phyloP scores from a whole-genome alignment of 2,113 vertebrate genomes.

The Ia io region DNA sequence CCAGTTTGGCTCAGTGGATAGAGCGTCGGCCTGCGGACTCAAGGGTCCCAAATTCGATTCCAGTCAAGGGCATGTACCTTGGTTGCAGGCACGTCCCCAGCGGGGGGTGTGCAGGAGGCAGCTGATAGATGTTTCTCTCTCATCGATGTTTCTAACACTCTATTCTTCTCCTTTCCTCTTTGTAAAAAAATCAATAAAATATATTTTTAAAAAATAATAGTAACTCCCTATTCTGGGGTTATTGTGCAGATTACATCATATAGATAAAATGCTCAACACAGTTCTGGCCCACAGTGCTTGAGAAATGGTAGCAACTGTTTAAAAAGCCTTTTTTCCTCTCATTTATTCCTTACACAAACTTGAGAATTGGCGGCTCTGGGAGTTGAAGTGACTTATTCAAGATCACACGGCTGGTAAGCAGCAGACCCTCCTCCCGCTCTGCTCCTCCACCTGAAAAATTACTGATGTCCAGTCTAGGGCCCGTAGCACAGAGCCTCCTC shows the following conservation, averaged over 20 bases:
- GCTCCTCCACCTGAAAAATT: not conserved
- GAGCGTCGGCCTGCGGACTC: too few species aligned
- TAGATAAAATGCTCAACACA: not conserved
- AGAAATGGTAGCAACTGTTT: not conserved
- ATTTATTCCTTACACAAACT: not conserved
- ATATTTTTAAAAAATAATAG: too few species aligned
- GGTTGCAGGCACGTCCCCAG: too few species aligned
- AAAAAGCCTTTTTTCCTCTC: not conserved
- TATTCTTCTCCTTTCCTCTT: not conserved
- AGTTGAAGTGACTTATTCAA: not conserved
- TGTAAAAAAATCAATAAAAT: too few species aligned
- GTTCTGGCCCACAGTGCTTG: not conserved
- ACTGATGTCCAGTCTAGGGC: not conserved
- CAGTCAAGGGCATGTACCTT: too few species aligned
- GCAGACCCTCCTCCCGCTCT: not conserved
- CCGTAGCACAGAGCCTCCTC: not conserved
- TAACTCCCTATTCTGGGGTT: not conserved
- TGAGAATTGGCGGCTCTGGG: not conserved
- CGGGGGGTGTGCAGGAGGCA: too few species aligned
- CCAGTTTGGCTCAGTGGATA: too few species aligned
- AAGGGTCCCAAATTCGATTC: too few species aligned
- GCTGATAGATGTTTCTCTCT: too few species aligned
- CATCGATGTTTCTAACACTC: too few species aligned
- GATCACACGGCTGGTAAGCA: not conserved
- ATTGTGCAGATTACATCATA: not conserved